phyloP scores from a whole-genome alignment of 2,113 vertebrate species.

The Larimichthys polyactis region DNA sequence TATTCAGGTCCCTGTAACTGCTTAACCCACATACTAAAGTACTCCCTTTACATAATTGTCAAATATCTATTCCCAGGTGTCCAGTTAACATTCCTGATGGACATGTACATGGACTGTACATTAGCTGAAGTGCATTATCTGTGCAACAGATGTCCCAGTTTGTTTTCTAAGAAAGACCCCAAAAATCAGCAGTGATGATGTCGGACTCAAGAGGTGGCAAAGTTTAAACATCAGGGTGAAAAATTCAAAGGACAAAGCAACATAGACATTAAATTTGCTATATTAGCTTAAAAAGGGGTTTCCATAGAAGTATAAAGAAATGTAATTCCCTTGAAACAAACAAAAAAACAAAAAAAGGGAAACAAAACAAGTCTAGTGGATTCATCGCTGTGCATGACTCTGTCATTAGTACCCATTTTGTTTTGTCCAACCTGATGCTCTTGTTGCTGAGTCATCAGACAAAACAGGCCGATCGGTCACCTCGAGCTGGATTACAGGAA shows the following conservation, averaged over 20 bases:
- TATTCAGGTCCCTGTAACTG: neutral
- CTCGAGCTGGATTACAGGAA: neutral
- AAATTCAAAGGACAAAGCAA: neutral
- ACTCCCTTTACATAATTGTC: constrained; percentile 8
- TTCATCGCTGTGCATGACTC: too few species aligned
- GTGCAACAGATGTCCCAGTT: neutral
- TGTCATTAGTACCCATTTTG: too few species aligned
- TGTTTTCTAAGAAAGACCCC: neutral
- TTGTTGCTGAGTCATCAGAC: constrained; percentile 16
- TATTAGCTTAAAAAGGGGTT: neutral
- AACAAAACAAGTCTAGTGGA: neutral
- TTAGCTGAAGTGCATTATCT: neutral
- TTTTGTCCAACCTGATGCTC: neutral
- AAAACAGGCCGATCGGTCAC: neutral
- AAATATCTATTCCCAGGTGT: neutral
- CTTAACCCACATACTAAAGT: constrained; percentile 33
- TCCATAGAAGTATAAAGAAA: neutral
- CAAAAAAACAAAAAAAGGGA: neutral
- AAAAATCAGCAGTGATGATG: neutral
- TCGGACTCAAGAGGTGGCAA: neutral
- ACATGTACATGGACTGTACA: neutral
- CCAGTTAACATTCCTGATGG: neutral
- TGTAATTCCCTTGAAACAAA: neutral
- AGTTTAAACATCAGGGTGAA: neutral
- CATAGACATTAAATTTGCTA: neutral